phyloP scores from a whole-genome alignment of 2,113 vertebrate genomes.

The Coptodon bakossiorum region DNA sequence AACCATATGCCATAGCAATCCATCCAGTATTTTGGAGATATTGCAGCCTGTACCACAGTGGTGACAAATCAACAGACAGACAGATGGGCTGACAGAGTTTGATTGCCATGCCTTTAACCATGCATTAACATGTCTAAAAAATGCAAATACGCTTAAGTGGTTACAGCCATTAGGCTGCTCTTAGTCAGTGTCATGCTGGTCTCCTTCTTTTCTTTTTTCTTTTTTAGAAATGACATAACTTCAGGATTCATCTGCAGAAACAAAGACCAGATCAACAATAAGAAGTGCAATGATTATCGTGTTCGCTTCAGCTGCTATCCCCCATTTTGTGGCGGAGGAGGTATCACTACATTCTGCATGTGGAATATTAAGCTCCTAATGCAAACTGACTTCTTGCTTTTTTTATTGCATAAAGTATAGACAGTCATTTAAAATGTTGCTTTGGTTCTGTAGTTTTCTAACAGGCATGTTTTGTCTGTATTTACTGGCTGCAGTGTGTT shows the following conservation, averaged over 20 bases:
- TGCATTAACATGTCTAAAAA: background rate
- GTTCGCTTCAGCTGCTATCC: conserved; percentile 41
- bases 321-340: background rate
- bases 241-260: conserved; percentile 39
- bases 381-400: background rate
- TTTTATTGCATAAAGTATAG: background rate
- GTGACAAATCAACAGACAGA: background rate
- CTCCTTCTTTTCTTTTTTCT: background rate
- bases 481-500: conserved; percentile 15
- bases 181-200: background rate
- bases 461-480: background rate
- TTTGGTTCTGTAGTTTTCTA: background rate
- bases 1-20: background rate
- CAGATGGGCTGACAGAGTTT: background rate
- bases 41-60: background rate
- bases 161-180: background rate
- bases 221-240: background rate
- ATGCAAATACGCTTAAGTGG: background rate
- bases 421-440: background rate
- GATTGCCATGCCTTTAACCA: background rate
- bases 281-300: conserved; percentile 24
- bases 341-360: background rate
- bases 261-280: background rate
- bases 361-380: background rate
- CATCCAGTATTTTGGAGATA: background rate